Evolutionary conservation across 2,888 invertebrate species (phyloP).

Genomic region (Chaitophorus viminalis): DNA sequence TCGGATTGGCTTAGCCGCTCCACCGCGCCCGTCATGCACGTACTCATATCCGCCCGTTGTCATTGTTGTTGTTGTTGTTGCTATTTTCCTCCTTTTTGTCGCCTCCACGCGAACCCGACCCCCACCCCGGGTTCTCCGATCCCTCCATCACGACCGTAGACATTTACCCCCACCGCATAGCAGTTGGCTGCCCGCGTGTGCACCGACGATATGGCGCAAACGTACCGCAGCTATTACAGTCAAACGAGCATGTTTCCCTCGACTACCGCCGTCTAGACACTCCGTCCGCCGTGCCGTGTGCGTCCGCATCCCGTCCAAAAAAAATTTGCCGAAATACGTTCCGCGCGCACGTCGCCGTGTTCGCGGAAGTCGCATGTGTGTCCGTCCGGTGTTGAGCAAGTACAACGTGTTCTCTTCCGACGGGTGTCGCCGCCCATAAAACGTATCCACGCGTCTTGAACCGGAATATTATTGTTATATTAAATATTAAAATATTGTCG

Average conservation of each 20-base stretch:
- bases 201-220: constrained; percentile 8
- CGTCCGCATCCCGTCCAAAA: background rate
- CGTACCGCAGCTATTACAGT: background rate
- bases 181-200: constrained; percentile 12
- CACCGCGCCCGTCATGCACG: background rate
- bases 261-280: constrained; percentile 57
- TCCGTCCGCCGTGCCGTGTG: background rate
- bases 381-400: background rate
- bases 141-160: background rate
- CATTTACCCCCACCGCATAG: background rate
- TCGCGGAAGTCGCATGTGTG: background rate
- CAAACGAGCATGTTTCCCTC: constrained; percentile 47
- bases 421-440: background rate
- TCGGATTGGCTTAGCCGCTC: constrained; percentile 2
- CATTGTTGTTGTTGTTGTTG: background rate
- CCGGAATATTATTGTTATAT: too few relatives aligned
- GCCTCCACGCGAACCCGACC: constrained; percentile 7
- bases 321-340: background rate
- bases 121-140: background rate
- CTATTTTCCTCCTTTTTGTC: constrained; percentile 27
- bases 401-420: background rate
- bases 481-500: too few relatives aligned
- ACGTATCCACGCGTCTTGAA: background rate
- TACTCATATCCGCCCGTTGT: constrained; percentile 25
- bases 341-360: background rate